phyloP scores from a whole-genome alignment of 2,888 invertebrate genomes.

The Ichneumoninae sp. region DNA sequence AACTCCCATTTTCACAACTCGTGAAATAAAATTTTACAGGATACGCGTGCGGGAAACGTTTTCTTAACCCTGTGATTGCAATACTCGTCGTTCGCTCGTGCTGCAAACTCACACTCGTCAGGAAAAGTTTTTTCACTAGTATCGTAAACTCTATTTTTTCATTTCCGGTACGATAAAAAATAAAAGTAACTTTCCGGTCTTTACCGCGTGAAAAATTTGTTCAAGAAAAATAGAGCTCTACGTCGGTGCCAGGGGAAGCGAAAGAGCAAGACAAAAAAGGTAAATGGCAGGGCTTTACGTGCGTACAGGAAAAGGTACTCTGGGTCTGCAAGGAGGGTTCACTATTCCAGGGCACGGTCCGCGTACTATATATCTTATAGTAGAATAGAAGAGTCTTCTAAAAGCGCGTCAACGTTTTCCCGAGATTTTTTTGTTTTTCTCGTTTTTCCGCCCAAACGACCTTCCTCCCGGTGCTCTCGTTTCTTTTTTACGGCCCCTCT shows the following conservation, averaged over 20 bases:
- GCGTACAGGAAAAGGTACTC: slow-evolving; percentile 41
- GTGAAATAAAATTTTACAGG: too few relatives aligned
- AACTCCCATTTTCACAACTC: too few relatives aligned
- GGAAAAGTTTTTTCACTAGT: too few relatives aligned
- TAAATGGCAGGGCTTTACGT: slow-evolving; percentile 22
- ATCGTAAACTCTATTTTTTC: neutral
- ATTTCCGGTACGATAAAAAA: neutral
- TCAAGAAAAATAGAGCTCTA: neutral
- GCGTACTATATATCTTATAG: neutral
- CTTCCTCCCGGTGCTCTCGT: slow-evolving; percentile 35
- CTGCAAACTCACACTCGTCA: too few relatives aligned
- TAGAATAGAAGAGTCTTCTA: neutral
- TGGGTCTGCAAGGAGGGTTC: slow-evolving; percentile 18
- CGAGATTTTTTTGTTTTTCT: slow-evolving; percentile 40
- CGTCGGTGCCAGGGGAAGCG: neutral
- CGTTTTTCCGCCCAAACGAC: slow-evolving; percentile 38
- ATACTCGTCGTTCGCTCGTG: too few relatives aligned
- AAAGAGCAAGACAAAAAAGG: slow-evolving; percentile 1
- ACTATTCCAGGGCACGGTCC: neutral
- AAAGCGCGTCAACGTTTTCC: slow-evolving; percentile 41
- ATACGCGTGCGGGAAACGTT: too few relatives aligned
- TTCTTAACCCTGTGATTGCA: too few relatives aligned
- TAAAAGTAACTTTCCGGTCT: neutral
- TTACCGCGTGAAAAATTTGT: slow-evolving; percentile 2
- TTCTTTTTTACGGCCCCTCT: slow-evolving; percentile 51